A percentile compares a stretch with the other conserved stretches of the same genome.
Evolutionary conservation across 2,888 invertebrate species (phyloP).

Genomic region (Pseudococcus jackbeardsleyi): DNA sequence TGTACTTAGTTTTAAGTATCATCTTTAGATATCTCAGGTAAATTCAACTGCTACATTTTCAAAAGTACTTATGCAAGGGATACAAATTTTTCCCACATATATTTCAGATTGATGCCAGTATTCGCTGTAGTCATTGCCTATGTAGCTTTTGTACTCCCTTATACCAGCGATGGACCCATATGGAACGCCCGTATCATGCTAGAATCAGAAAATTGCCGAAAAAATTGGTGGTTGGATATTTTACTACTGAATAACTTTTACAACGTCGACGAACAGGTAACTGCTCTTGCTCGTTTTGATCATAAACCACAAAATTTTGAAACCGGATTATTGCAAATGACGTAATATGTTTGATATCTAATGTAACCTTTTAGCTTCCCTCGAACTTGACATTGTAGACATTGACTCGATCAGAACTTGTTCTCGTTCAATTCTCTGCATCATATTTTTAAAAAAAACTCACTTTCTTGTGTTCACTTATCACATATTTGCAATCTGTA

Average conservation of each 20-base stretch:
- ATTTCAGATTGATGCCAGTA: conserved; percentile 65
- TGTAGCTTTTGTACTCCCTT: conserved; percentile 64
- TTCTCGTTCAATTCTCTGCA: background rate
- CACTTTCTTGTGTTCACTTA: background rate
- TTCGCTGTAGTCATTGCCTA: conserved; percentile 65
- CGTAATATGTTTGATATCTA: conserved; percentile 54
- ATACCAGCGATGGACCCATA: conserved; percentile 65
- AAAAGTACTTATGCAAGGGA: too few species aligned
- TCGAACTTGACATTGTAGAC: conserved; percentile 53
- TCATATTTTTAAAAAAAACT: background rate
- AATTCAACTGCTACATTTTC: background rate
- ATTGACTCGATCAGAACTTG: conserved; percentile 15
- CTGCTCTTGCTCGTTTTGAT: background rate
- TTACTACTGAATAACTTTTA: conserved; percentile 67
- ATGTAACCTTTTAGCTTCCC: conserved; percentile 46
- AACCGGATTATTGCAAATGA: conserved; percentile 49
- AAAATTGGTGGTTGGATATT: conserved; percentile 67
- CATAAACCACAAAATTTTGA: conserved; percentile 26
- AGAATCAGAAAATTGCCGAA: conserved; percentile 65
- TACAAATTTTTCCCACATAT: too few species aligned
- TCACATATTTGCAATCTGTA: background rate
- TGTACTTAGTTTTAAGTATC: conserved; percentile 67
- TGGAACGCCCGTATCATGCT: conserved; percentile 65
- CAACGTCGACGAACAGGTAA: conserved; percentile 66
- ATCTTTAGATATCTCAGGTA: conserved; percentile 68